phyloP scores from a whole-genome alignment of 2,797 vertebrate genomes.

The Staurois parvus region DNA sequence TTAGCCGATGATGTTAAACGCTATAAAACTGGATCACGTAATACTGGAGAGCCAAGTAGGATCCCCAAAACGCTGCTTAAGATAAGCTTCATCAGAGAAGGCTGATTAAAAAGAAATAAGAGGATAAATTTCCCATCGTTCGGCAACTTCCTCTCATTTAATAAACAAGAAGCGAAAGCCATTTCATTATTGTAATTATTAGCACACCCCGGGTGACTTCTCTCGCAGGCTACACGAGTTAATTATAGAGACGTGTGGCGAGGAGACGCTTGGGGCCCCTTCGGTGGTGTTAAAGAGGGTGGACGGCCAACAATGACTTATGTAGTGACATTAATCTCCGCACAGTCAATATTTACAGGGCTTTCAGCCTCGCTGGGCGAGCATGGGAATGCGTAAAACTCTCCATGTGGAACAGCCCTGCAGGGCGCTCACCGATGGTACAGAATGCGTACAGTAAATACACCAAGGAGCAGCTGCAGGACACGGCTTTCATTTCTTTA shows the following conservation, averaged over 20 bases:
- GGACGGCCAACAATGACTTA: constrained; percentile 13
- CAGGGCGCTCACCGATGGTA: not conserved
- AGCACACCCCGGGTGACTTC: constrained; percentile 58
- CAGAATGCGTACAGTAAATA: not conserved
- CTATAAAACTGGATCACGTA: not conserved
- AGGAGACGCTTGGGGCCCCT: constrained; percentile 37
- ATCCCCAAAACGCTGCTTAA: constrained; percentile 36
- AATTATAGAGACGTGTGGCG: constrained; percentile 66
- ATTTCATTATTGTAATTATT: constrained; percentile 50
- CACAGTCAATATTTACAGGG: constrained; percentile 15
- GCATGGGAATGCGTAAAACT: not conserved
- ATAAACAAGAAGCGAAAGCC: constrained; percentile 62
- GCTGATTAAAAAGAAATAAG: constrained; percentile 61
- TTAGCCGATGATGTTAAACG: not conserved
- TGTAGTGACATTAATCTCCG: not conserved
- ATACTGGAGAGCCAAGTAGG: not conserved
- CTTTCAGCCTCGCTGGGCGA: not conserved
- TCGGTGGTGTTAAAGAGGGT: constrained; percentile 28
- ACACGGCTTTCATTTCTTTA: too few relatives aligned
- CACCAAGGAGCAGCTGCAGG: not conserved
- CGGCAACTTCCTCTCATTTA: constrained; percentile 63
- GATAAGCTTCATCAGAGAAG: constrained; percentile 41
- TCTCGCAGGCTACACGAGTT: constrained; percentile 58
- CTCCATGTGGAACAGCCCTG: not conserved
- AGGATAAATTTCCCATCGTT: constrained; percentile 48